Evolutionary conservation across 1,140 invertebrate species (phyloP).

Genomic region (Sitophilus oryzae): DNA sequence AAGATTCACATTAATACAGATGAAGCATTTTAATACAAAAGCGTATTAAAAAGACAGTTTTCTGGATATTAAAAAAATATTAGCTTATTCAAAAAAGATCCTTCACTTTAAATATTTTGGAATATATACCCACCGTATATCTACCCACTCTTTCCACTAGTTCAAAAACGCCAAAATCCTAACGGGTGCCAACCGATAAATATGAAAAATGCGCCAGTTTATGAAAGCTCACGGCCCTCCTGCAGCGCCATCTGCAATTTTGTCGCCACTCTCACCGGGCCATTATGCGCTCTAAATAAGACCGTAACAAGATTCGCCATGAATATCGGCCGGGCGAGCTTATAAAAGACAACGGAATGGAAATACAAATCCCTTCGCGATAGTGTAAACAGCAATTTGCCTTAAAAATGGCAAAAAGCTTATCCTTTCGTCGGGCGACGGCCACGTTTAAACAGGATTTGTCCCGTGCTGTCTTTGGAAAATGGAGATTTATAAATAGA

Average conservation of each 20-base stretch:
- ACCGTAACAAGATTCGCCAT: not conserved
- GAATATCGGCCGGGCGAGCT: not conserved
- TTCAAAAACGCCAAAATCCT: slow-evolving; percentile 6
- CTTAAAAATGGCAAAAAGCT: not conserved
- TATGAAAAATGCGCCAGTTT: not conserved
- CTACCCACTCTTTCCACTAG: no score
- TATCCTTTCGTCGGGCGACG: no score
- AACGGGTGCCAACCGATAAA: not conserved
- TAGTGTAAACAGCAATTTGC: not conserved
- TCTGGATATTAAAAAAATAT: no score
- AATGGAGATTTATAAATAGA: no score
- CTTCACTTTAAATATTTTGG: no score
- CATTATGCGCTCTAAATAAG: not conserved
- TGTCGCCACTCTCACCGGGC: not conserved
- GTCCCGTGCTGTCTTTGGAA: no score
- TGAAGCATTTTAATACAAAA: no score
- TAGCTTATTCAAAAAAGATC: no score
- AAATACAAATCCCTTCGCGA: not conserved
- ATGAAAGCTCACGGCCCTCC: not conserved
- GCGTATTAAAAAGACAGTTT: no score
- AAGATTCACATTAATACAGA: no score
- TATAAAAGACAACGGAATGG: not conserved
- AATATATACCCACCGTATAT: no score
- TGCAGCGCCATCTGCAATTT: not conserved
- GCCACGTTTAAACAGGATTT: no score